Percentiles rank a stretch among this genome's conserved stretches.
phyloP scores from a whole-genome alignment of 2,888 invertebrate species.

The Nudaria mundana region DNA sequence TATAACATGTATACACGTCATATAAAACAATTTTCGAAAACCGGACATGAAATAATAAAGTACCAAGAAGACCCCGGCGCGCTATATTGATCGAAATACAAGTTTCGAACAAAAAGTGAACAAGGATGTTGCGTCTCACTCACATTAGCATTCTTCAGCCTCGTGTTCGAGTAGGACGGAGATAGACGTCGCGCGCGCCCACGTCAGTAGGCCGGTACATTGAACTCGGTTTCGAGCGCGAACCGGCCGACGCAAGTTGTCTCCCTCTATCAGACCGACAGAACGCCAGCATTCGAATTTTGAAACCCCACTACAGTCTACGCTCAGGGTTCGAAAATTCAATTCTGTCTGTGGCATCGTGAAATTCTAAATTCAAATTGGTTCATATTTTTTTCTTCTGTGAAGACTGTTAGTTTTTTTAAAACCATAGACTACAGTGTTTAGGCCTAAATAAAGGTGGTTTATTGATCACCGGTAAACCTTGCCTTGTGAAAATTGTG shows the following conservation, averaged over 20 bases:
- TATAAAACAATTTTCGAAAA: slow-evolving; percentile 19
- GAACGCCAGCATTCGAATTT: slow-evolving; percentile 42
- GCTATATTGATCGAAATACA: slow-evolving; percentile 74
- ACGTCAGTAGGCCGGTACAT: slow-evolving; percentile 71
- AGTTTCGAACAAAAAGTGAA: slow-evolving; percentile 73
- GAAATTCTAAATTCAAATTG: slow-evolving; percentile 14
- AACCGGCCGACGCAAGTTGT: slow-evolving; percentile 45
- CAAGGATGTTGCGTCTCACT: slow-evolving; percentile 46
- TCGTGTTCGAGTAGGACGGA: slow-evolving; percentile 43
- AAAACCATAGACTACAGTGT: neutral
- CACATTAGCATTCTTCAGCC: slow-evolving; percentile 25
- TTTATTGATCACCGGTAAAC: neutral
- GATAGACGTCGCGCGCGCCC: slow-evolving; percentile 63
- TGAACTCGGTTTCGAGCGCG: slow-evolving; percentile 62
- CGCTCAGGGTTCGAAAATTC: slow-evolving; percentile 35
- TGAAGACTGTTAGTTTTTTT: neutral
- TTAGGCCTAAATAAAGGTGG: slow-evolving; percentile 29
- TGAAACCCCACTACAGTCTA: slow-evolving; percentile 32
- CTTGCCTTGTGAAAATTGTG: neutral
- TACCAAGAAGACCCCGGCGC: slow-evolving; percentile 54
- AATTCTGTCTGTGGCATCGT: slow-evolving; percentile 21
- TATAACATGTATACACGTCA: too few relatives aligned
- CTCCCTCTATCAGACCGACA: slow-evolving; percentile 49
- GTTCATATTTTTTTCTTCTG: slow-evolving; percentile 4
- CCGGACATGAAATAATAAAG: slow-evolving; percentile 37